Base-by-base conservation (phyloP, 2,113 vertebrate species). In the Dicerorhinus sumatrensis region DNA sequence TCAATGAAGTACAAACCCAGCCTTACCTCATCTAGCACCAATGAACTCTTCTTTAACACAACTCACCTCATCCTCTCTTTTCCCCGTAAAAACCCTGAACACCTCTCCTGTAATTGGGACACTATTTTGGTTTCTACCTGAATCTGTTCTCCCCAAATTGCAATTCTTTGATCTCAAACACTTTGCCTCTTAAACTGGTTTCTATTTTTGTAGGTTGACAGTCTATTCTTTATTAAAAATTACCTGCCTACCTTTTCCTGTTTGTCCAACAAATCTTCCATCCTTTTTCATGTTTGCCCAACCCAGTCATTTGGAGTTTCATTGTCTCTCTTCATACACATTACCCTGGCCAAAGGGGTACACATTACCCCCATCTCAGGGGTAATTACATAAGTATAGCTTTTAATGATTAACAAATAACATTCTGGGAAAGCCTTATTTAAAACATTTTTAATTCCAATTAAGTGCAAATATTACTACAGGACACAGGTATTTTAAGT, bases 361-460 rank as follows among this genome's bases (percentile, higher is more conserved):
- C 42, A 42, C 42, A 42, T 42, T 42, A 42, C 42, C 42, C 42
- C 42, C 9, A 42, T 73, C 56, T 29, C 73, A 85, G 93, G 76
- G 25, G 18, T 89, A 91, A 96, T 96, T 80, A 65, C 23, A 67
- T 72, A 89, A 92, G 51, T 51, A 86, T 21, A 56, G 54, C 23
- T 96, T 87, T 82, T 20, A 95, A 62, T 60, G 29, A 84, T 76
- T 72, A 85, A 87, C 25, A 83, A 42, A 39, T 80, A 63, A 56
- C 27, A 18, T 29, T 39, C 29, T 69, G 27, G 5, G 27, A 39
- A 91, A 69, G 62, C 27, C 48, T 25, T n/a, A 39, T 60, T 96
- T 79, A 89, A 98, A 86, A 56, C n/a, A 81, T 72, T 87, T 94
- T 77, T 6, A 88, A 95, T 83, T 89, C 39, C 39, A 58, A 42